Conservation (phyloP, 2,113 vertebrate species). For the Psettodes erumei region DNA sequence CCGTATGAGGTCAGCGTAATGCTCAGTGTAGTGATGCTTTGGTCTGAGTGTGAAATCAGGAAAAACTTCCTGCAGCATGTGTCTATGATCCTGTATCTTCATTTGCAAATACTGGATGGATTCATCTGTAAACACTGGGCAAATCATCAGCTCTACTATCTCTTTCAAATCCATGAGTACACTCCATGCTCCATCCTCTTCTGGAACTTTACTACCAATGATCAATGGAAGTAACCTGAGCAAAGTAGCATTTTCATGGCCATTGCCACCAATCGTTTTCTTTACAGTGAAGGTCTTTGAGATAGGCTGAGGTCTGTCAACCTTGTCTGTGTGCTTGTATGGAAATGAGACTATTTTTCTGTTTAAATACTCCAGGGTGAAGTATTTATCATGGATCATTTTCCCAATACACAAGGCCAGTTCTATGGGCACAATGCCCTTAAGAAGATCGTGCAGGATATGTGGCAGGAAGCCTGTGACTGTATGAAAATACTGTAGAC, state of each 20-base stretch:
- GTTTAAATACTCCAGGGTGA: slow-evolving; percentile 30
- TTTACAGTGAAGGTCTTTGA: background rate
- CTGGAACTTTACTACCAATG: background rate
- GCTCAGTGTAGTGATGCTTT: slow-evolving; percentile 35
- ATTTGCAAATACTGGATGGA: background rate
- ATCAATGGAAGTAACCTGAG: slow-evolving; percentile 39
- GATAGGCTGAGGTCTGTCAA: slow-evolving; percentile 7
- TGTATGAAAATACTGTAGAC: slow-evolving; percentile 17
- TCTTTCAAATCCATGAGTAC: slow-evolving; percentile 24
- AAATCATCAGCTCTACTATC: background rate
- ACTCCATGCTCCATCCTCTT: slow-evolving; percentile 5
- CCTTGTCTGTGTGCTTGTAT: slow-evolving; percentile 13
- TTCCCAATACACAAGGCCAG: background rate
- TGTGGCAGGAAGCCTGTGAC: slow-evolving; percentile 14
- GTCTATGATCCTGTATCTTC: slow-evolving; percentile 1
- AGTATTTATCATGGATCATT: slow-evolving; percentile 11
- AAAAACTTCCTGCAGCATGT: background rate
- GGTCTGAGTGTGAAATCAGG: slow-evolving; percentile 21
- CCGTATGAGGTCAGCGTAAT: slow-evolving; percentile 21
- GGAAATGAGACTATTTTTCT: background rate
- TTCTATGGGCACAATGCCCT: slow-evolving; percentile 28
- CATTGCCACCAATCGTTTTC: slow-evolving; percentile 32
- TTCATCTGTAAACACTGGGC: background rate
- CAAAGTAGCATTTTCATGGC: slow-evolving; percentile 44
- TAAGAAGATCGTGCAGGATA: slow-evolving; percentile 23